Evolutionary conservation across 1,140 invertebrate genomes (phyloP).

Genomic region (Ericerus pela): DNA sequence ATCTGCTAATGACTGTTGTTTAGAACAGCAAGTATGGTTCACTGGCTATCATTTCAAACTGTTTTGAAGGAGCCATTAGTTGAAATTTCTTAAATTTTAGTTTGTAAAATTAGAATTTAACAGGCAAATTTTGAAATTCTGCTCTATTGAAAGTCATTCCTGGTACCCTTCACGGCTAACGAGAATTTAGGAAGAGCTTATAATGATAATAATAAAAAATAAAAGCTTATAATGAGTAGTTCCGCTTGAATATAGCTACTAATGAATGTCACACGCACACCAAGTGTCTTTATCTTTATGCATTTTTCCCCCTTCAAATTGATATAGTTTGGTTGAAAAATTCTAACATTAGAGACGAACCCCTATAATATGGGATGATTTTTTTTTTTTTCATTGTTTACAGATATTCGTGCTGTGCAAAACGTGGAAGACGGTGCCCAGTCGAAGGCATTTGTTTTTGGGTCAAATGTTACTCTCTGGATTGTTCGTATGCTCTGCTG

Average conservation of each 20-base stretch:
- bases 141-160: too few species aligned
- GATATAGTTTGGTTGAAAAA: neutral
- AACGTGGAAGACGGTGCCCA: slow-evolving; percentile 60
- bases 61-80: too few species aligned
- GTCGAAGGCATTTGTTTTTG: slow-evolving; percentile 71
- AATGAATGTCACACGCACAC: neutral
- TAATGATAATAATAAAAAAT: neutral
- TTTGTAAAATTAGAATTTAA: too few species aligned
- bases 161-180: too few species aligned
- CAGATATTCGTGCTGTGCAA: slow-evolving; percentile 26
- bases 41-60: too few species aligned
- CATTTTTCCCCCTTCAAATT: neutral
- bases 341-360: neutral
- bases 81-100: too few species aligned
- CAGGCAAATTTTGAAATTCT: too few species aligned
- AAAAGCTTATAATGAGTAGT: neutral
- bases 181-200: too few species aligned
- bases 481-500: slow-evolving; percentile 63
- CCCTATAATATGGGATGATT: neutral
- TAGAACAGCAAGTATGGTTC: too few species aligned
- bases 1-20: too few species aligned
- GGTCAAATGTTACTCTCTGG: slow-evolving; percentile 81
- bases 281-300: neutral
- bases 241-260: neutral
- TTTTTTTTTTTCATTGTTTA: neutral